Percentiles rank a stretch among this genome's conserved stretches.
Conservation (phyloP, 1,140 invertebrate genomes). For the Drosophila saltans region DNA sequence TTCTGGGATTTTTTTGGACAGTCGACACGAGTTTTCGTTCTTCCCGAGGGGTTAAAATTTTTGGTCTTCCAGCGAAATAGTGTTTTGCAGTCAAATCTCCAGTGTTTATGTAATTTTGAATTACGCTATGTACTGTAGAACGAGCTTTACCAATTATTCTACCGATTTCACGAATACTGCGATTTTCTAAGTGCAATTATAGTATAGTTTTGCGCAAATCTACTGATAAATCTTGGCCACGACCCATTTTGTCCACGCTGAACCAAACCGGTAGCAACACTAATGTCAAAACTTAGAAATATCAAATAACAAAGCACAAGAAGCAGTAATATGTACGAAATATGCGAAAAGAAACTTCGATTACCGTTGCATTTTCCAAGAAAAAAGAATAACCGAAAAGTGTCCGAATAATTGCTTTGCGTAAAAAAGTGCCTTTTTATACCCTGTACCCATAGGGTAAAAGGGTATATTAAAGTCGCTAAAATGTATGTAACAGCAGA, state of each 20-base stretch:
- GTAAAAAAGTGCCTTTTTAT: too few relatives aligned
- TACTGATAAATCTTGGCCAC: not conserved
- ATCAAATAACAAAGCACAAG: too few relatives aligned
- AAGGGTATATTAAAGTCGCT: too few relatives aligned
- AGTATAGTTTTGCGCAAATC: constrained; percentile 5
- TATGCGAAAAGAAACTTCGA: too few relatives aligned
- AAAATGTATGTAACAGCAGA: too few relatives aligned
- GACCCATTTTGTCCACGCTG: not conserved
- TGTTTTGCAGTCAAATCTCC: not conserved
- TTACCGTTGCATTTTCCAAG: too few relatives aligned
- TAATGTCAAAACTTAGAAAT: too few relatives aligned
- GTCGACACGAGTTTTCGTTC: not conserved
- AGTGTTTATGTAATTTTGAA: not conserved
- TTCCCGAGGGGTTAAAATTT: not conserved
- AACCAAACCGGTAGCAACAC: not conserved
- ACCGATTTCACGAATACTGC: not conserved
- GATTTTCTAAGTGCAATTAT: not conserved
- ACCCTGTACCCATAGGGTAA: too few relatives aligned
- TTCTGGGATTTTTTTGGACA: not conserved
- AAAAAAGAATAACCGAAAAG: too few relatives aligned
- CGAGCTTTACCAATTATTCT: not conserved
- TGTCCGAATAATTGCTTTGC: too few relatives aligned
- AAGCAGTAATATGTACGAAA: too few relatives aligned
- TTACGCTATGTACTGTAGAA: not conserved
- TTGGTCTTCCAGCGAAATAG: not conserved